phyloP scores from a whole-genome alignment of 2,113 vertebrate genomes.

The Shinisaurus crocodilurus region DNA sequence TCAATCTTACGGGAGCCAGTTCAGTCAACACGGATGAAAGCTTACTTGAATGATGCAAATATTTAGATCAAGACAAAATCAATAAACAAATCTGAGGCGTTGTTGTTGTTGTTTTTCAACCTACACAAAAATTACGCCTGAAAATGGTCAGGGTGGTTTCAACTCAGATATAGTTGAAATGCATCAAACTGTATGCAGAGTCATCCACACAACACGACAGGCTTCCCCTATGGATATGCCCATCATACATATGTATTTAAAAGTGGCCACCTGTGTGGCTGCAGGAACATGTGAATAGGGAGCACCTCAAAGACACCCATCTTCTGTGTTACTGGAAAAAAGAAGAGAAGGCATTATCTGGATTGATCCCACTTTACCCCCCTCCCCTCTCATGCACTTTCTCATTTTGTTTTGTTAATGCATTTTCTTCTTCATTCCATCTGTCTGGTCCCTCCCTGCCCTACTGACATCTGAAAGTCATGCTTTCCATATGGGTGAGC shows the following conservation, averaged over 20 bases:
- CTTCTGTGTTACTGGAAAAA: background rate
- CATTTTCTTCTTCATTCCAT: background rate
- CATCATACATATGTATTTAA: background rate
- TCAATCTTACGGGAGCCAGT: background rate
- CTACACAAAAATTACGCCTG: too few relatives aligned
- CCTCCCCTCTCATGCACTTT: background rate
- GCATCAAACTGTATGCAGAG: background rate
- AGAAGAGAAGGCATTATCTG: background rate
- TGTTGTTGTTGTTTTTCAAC: too few relatives aligned
- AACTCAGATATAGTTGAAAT: background rate
- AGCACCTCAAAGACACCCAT: background rate
- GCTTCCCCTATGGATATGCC: background rate
- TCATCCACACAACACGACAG: background rate
- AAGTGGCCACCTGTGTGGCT: background rate
- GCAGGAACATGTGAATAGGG: background rate
- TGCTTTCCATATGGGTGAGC: background rate
- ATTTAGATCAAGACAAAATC: too few relatives aligned
- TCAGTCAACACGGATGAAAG: background rate
- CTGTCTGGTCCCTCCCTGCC: background rate
- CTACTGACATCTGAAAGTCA: constrained; percentile 18
- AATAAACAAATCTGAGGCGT: too few relatives aligned
- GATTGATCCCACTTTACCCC: background rate
- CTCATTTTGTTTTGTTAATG: background rate
- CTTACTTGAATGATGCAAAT: too few relatives aligned
- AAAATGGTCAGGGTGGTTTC: background rate